Conservation (phyloP, 2,797 vertebrate species). For the Urosaurus nigricauda region DNA sequence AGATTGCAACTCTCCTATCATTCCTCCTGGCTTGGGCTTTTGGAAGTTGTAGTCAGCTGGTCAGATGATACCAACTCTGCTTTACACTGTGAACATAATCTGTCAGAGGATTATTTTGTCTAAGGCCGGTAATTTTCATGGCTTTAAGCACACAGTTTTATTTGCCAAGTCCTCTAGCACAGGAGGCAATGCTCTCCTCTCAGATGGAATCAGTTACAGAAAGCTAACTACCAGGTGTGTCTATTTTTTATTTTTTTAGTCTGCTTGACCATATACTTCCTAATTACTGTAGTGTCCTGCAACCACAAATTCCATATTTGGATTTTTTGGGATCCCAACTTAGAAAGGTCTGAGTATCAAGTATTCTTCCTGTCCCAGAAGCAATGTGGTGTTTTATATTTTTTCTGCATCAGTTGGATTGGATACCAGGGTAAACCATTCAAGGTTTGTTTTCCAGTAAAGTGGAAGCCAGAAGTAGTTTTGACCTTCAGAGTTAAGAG, state of each 20-base stretch:
- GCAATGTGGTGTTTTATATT: slow-evolving; percentile 28
- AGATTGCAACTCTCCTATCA: no score
- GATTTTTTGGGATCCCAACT: neutral
- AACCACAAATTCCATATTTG: neutral
- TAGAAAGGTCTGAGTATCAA: slow-evolving; percentile 2
- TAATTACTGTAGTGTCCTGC: neutral
- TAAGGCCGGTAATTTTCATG: neutral
- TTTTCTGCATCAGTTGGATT: slow-evolving; percentile 24
- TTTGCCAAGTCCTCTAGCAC: neutral
- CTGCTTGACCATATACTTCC: neutral
- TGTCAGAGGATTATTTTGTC: neutral
- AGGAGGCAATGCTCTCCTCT: neutral
- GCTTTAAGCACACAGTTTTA: neutral
- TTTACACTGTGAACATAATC: neutral
- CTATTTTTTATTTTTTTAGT: neutral
- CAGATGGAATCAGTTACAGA: neutral
- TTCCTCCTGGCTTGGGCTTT: no score
- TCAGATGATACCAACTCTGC: neutral
- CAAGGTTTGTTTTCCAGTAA: slow-evolving; percentile 51
- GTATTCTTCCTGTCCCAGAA: slow-evolving; percentile 50
- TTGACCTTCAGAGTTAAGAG: slow-evolving; percentile 54
- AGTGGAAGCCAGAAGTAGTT: slow-evolving; percentile 61
- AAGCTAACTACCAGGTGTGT: neutral
- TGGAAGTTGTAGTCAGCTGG: no score
- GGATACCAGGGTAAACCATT: slow-evolving; percentile 58